These are phyloP conservation scores for Nematostella vectensis DNA, from an alignment of 92 coral and sea anemone species.

Conservation along the genomic window DNA sequence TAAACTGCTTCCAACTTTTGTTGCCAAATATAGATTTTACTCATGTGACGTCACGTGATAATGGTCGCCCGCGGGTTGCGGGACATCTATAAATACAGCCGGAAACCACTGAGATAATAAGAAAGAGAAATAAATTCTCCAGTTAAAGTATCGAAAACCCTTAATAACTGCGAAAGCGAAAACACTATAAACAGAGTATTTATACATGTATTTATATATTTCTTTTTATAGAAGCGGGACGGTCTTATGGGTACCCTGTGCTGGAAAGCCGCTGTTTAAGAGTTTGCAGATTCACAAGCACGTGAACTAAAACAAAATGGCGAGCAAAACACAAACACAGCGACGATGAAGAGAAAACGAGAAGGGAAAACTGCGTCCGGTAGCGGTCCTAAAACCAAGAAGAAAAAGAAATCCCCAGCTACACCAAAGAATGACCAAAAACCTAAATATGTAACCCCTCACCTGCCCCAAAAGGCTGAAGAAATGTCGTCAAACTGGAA, in stretches of 20 bases:
- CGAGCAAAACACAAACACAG: not conserved
- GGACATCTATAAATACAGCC: too few species aligned
- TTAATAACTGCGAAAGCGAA: too few species aligned
- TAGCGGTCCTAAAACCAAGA: not conserved
- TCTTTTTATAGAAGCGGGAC: too few species aligned
- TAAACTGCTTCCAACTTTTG: slow-evolving; percentile 2
- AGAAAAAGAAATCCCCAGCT: slow-evolving; percentile 11
- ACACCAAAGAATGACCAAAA: slow-evolving; percentile 18
- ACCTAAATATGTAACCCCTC: slow-evolving; percentile 38
- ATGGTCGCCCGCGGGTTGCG: too few species aligned
- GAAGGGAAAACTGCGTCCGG: not conserved
- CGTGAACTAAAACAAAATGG: too few species aligned
- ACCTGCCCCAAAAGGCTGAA: slow-evolving; percentile 57
- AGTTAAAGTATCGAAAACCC: too few species aligned
- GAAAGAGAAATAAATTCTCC: too few species aligned
- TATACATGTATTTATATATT: too few species aligned
- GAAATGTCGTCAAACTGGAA: slow-evolving; percentile 94
- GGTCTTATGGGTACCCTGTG: slow-evolving; percentile 2
- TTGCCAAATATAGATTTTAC: not conserved
- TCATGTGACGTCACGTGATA: slow-evolving; percentile 1
- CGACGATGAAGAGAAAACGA: slow-evolving; percentile 23
- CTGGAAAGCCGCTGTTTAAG: too few species aligned
- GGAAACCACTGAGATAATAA: too few species aligned
- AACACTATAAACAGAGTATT: too few species aligned
- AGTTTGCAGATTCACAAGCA: too few species aligned